Evolutionary conservation across 2,888 invertebrate species (phyloP).

Genomic region (Rotaria magnacalcarata): DNA sequence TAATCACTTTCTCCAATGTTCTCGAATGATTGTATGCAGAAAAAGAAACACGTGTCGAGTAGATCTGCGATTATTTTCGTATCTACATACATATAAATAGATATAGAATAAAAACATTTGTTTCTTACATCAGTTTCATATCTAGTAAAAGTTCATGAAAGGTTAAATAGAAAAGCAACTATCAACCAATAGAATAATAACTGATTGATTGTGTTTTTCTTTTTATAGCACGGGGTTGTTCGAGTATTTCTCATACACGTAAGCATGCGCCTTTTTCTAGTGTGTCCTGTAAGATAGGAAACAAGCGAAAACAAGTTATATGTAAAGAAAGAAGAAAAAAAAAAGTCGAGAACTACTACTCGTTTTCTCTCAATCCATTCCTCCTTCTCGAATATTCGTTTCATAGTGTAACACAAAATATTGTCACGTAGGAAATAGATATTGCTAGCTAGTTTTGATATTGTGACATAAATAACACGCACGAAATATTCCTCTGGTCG

Average conservation of each 20-base stretch:
- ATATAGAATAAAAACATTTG: not conserved
- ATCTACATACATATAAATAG: not conserved
- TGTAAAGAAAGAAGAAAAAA: not conserved
- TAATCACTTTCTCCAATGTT: not conserved
- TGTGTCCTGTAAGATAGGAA: not conserved
- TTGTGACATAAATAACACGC: not conserved
- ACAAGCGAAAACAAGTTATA: not conserved
- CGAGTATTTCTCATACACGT: not conserved
- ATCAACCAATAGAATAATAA: not conserved
- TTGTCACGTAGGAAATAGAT: not conserved
- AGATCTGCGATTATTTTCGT: no score
- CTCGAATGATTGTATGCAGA: not conserved
- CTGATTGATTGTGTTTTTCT: not conserved
- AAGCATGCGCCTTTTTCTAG: not conserved
- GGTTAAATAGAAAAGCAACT: not conserved
- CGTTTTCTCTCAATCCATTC: not conserved
- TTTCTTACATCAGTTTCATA: not conserved
- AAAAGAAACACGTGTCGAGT: not conserved
- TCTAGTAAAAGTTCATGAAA: not conserved
- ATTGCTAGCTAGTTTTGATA: no score
- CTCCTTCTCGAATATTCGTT: not conserved
- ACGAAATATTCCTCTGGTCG: not conserved
- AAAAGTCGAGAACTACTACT: not conserved
- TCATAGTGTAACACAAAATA: not conserved
- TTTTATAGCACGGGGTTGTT: not conserved